Conservation (phyloP, 2,797 vertebrate genomes). For the Harpagifer antarcticus region DNA sequence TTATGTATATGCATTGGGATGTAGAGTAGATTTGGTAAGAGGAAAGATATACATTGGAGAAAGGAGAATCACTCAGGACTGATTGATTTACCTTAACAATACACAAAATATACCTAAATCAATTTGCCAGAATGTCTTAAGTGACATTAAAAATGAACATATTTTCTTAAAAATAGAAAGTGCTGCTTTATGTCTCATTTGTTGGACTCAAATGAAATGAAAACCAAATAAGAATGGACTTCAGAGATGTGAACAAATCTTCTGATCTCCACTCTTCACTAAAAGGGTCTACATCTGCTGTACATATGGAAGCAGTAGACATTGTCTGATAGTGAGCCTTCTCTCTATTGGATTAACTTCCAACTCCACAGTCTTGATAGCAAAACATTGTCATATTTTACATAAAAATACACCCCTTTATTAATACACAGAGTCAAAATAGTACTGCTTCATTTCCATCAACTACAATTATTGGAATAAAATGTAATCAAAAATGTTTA, state of each 20-base stretch:
- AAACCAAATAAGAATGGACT: background rate
- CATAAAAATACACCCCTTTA: background rate
- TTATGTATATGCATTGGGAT: background rate
- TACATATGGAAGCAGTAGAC: constrained; percentile 9
- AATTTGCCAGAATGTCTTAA: background rate
- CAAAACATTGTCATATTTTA: background rate
- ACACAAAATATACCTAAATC: background rate
- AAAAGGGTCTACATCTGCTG: constrained; percentile 19
- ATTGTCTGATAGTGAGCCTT: constrained; percentile 3
- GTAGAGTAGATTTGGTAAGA: background rate
- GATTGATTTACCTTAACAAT: background rate
- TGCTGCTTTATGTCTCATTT: constrained; percentile 7
- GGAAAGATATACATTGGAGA: background rate
- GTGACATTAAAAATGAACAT: background rate
- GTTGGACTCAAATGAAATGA: background rate
- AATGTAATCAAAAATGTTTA: background rate
- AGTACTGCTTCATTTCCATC: background rate
- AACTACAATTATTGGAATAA: background rate
- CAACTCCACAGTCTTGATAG: constrained; percentile 10
- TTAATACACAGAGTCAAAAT: background rate
- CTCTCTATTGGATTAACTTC: constrained; percentile 9
- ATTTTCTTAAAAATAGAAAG: background rate
- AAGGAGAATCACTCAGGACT: background rate
- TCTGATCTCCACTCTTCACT: constrained; percentile 7
- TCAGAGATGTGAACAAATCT: background rate